Percentiles rank a stretch among this genome's conserved stretches.
phyloP scores from a whole-genome alignment of 2,888 invertebrate genomes.

The Erebia ligea region DNA sequence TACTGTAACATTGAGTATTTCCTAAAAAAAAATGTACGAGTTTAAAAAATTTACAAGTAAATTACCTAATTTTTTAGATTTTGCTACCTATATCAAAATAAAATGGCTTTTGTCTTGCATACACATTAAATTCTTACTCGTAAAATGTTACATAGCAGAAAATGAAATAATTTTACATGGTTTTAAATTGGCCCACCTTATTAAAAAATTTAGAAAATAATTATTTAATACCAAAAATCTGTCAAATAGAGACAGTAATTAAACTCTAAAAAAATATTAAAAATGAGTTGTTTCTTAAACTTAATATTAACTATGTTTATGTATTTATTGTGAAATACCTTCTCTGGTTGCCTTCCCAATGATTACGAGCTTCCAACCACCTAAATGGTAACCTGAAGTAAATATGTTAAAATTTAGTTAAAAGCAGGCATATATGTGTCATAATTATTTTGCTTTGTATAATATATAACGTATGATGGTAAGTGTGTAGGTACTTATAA shows the following conservation, averaged over 20 bases:
- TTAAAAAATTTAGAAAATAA: too few species aligned
- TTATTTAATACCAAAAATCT: neutral
- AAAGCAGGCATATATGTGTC: neutral
- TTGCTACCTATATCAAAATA: too few species aligned
- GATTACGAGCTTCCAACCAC: constrained; percentile 38
- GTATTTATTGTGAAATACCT: constrained; percentile 36
- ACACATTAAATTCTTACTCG: too few species aligned
- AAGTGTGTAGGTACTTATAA: neutral
- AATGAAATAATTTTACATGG: too few species aligned
- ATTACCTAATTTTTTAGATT: too few species aligned
- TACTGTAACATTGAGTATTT: too few species aligned
- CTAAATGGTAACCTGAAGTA: constrained; percentile 42
- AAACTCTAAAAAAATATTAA: too few species aligned
- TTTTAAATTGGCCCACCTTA: too few species aligned
- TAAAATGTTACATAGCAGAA: too few species aligned
- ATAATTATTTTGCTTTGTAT: constrained; percentile 19
- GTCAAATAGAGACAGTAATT: constrained; percentile 3
- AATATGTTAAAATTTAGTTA: constrained; percentile 23
- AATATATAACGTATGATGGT: neutral
- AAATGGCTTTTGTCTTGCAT: too few species aligned
- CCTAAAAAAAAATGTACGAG: too few species aligned
- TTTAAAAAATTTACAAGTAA: too few species aligned
- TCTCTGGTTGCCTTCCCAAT: constrained; percentile 40
- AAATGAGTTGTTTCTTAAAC: neutral
- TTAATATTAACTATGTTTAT: constrained; percentile 23